phyloP scores from a whole-genome alignment of 2,888 invertebrate species.

The Lissonota sp. region DNA sequence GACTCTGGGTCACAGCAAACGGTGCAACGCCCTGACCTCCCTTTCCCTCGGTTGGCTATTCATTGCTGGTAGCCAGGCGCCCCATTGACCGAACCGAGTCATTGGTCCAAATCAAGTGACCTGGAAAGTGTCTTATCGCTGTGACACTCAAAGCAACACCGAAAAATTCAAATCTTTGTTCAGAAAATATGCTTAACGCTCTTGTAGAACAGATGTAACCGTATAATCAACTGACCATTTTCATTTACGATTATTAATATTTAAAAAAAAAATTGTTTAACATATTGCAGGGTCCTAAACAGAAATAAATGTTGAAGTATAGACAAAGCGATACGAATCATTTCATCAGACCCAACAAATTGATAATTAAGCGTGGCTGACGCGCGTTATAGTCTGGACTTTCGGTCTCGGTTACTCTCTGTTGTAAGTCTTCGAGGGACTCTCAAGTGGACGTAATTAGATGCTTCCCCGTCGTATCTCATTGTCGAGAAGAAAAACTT shows the following conservation, averaged over 20 bases:
- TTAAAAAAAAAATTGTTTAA: too few relatives aligned
- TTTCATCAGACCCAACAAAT: conserved; percentile 40
- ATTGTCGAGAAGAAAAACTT: conserved; percentile 37
- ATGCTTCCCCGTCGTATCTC: conserved; percentile 51
- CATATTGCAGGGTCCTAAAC: too few relatives aligned
- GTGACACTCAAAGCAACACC: neutral
- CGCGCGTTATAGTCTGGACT: conserved; percentile 34
- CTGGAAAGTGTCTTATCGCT: conserved; percentile 41
- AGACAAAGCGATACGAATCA: conserved; percentile 2
- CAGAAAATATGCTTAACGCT: too few relatives aligned
- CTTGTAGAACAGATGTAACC: too few relatives aligned
- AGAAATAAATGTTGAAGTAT: too few relatives aligned
- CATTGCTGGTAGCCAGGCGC: conserved; percentile 36
- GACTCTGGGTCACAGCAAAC: conserved; percentile 78
- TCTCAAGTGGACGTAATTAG: conserved; percentile 64
- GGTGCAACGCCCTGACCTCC: conserved; percentile 79
- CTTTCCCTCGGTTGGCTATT: conserved; percentile 40
- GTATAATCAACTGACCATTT: too few relatives aligned
- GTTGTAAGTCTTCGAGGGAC: conserved; percentile 40
- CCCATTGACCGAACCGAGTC: conserved; percentile 49
- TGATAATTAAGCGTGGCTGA: conserved; percentile 55
- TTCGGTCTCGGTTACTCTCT: conserved; percentile 36
- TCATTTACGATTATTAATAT: too few relatives aligned
- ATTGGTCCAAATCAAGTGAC: conserved; percentile 42
- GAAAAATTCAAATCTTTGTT: neutral